These are phyloP conservation scores for Ptychadena robeensis DNA, from an alignment of 2,797 vertebrate genomes.

Conservation along the genomic window DNA sequence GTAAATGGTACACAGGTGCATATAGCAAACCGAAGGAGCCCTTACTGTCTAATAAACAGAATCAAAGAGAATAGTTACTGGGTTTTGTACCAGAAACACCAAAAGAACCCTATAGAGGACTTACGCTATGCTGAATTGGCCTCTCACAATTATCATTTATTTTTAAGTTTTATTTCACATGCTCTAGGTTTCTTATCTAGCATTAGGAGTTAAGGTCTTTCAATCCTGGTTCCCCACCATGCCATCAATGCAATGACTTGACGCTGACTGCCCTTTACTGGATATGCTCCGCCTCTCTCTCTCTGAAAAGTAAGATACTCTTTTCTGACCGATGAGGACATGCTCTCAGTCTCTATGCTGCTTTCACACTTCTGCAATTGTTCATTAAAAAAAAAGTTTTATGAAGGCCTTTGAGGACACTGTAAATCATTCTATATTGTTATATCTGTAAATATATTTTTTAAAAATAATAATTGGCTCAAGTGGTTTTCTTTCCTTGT, in stretches of 20 bases:
- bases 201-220: not conserved
- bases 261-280: not conserved
- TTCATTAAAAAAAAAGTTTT: conserved; percentile 29
- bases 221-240: not conserved
- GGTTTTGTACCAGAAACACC: not conserved
- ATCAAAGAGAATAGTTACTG: too few species aligned
- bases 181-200: not conserved
- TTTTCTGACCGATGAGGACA: conserved; percentile 11
- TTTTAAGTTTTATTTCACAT: not conserved
- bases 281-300: not conserved
- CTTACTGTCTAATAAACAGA: too few species aligned
- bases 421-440: conserved; percentile 60
- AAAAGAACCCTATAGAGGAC: not conserved
- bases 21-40: too few species aligned
- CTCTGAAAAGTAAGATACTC: not conserved
- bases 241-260: not conserved
- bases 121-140: not conserved
- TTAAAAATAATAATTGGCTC: conserved; percentile 30
- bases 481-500: not conserved
- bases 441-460: conserved; percentile 60
- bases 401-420: conserved; percentile 49
- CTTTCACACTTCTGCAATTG: conserved; percentile 37
- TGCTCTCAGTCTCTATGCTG: conserved; percentile 25
- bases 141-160: not conserved
- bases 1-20: too few species aligned